Percentiles rank a stretch among this genome's conserved stretches.
These are phyloP conservation scores for Myiothlypis coronata DNA, from an alignment of 2,797 vertebrate species.

Conservation along the genomic window DNA sequence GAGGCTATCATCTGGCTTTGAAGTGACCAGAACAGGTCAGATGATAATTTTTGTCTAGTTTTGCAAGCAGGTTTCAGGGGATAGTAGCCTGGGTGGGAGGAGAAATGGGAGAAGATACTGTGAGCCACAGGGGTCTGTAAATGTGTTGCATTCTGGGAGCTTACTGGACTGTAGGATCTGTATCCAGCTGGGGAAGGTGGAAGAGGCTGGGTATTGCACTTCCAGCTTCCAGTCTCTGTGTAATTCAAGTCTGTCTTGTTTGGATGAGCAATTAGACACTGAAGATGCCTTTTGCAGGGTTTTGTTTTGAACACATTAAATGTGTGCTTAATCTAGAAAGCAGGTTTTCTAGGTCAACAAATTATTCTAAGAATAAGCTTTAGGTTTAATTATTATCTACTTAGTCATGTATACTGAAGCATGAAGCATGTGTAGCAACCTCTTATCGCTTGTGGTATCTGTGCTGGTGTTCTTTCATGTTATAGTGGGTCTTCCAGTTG, in stretches of 20 bases:
- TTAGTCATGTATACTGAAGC: background rate
- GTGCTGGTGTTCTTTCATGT: background rate
- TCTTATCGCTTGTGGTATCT: conserved; percentile 2
- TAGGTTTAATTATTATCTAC: conserved; percentile 31
- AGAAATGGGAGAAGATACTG: background rate
- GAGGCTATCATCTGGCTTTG: background rate
- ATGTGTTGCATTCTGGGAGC: fast-evolving
- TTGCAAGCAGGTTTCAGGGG: background rate
- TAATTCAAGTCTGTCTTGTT: background rate
- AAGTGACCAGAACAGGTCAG: background rate
- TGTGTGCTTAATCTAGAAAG: background rate
- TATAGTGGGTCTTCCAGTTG: background rate
- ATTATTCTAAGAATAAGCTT: conserved; percentile 28
- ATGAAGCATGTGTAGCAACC: background rate
- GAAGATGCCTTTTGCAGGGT: background rate
- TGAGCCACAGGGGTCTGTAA: background rate
- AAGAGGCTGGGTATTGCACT: background rate
- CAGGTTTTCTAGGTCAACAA: background rate
- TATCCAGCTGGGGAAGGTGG: background rate
- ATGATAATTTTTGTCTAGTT: background rate
- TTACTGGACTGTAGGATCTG: background rate
- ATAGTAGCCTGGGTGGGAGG: background rate
- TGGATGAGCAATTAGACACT: background rate
- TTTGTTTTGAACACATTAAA: background rate
- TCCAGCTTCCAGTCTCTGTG: background rate